phyloP scores from a whole-genome alignment of 2,888 invertebrate species.

The Agrotis puta region DNA sequence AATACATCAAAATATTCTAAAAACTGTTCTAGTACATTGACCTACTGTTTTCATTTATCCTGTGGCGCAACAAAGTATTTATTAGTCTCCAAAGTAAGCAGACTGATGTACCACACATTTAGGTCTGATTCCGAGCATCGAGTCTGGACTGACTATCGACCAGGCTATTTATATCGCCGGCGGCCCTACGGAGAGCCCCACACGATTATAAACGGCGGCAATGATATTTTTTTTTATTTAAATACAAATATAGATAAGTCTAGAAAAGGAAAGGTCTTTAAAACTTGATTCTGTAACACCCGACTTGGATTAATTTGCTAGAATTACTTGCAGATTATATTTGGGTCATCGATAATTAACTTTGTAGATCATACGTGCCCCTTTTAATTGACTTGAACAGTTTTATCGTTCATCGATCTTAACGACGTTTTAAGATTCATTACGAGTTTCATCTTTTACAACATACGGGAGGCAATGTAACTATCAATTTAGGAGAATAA shows the following conservation, averaged over 20 bases:
- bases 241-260: slow-evolving; percentile 44
- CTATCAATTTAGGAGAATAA: neutral
- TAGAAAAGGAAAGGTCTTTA: slow-evolving; percentile 30
- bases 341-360: slow-evolving; percentile 25
- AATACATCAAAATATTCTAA: neutral
- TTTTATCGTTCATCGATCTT: neutral
- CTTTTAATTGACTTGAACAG: slow-evolving; percentile 15
- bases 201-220: slow-evolving; percentile 47
- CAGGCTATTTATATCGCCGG: slow-evolving; percentile 76
- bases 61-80: slow-evolving; percentile 31
- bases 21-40: neutral
- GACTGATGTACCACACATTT: slow-evolving; percentile 44
- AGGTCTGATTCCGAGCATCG: slow-evolving; percentile 50
- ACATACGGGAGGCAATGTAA: neutral
- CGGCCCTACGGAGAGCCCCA: slow-evolving; percentile 60
- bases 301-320: slow-evolving; percentile 7
- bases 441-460: neutral
- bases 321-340: slow-evolving; percentile 17
- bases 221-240: slow-evolving; percentile 42
- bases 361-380: slow-evolving; percentile 7
- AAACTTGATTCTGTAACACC: slow-evolving; percentile 24
- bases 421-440: slow-evolving; percentile 13
- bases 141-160: slow-evolving; percentile 74
- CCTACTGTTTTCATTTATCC: slow-evolving; percentile 1
- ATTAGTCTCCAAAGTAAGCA: slow-evolving; percentile 25